phyloP scores from a whole-genome alignment of 2,888 invertebrate genomes.

The Leucophenga montana region DNA sequence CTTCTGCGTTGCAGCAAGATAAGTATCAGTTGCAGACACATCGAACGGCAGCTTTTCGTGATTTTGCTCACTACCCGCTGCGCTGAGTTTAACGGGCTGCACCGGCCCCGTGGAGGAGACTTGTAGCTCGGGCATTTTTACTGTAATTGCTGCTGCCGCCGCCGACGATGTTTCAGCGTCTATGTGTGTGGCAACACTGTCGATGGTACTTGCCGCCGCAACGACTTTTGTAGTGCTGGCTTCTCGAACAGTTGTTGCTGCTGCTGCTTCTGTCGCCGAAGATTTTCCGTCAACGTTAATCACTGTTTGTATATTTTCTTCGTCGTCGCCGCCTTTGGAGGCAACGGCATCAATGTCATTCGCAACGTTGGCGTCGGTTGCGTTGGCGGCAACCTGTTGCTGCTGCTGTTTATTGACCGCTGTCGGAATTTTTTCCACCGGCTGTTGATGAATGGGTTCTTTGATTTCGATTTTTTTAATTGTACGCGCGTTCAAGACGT shows the following conservation, averaged over 20 bases:
- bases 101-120: constrained; percentile 59
- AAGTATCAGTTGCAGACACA: constrained; percentile 48
- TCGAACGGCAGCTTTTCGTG: constrained; percentile 31
- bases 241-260: constrained; percentile 34
- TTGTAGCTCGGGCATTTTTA: constrained; percentile 66
- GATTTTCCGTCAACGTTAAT: background rate
- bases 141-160: constrained; percentile 21
- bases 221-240: constrained; percentile 55
- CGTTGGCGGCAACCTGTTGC: constrained; percentile 34
- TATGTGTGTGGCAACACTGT: constrained; percentile 48
- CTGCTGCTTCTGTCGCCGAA: constrained; percentile 21
- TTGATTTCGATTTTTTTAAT: constrained; percentile 50
- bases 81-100: constrained; percentile 59
- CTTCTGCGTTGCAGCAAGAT: constrained; percentile 41
- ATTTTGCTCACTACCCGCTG: background rate
- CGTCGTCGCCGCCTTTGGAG: constrained; percentile 36
- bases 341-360: constrained; percentile 49
- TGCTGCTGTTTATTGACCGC: constrained; percentile 22
- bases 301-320: background rate
- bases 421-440: constrained; percentile 38
- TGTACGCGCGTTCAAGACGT: constrained; percentile 18
- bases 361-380: constrained; percentile 25
- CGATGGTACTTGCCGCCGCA: constrained; percentile 43
- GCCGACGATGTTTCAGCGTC: constrained; percentile 20
- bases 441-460: constrained; percentile 61